A percentile compares a stretch with the other conserved stretches of the same genome.
Conservation (phyloP, 2,113 vertebrate species). For the Ammodytes dubius region DNA sequence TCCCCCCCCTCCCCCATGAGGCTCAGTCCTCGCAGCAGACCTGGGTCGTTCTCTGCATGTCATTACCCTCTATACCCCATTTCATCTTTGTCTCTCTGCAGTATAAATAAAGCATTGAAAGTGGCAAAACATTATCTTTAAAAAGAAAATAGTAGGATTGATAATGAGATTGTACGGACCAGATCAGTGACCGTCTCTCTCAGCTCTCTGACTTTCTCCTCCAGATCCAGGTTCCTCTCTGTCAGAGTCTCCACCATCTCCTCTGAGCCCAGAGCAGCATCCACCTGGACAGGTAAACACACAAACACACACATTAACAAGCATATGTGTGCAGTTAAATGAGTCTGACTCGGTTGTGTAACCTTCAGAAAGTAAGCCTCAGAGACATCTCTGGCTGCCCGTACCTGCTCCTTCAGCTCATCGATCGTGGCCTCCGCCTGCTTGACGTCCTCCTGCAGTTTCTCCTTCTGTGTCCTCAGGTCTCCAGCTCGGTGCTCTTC, state of each 20-base stretch:
- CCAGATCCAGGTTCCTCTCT: slow-evolving; percentile 94
- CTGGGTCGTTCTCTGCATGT: no score
- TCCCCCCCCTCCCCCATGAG: no score
- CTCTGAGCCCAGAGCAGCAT: slow-evolving; percentile 95
- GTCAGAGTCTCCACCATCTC: slow-evolving; percentile 99
- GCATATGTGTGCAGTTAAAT: background rate
- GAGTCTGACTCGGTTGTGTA: background rate
- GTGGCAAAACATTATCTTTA: no score
- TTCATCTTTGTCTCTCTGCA: no score
- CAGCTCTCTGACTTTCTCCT: slow-evolving; percentile 97
- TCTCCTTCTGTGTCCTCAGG: slow-evolving; percentile 93
- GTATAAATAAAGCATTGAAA: no score
- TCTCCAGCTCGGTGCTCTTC: slow-evolving; percentile 94
- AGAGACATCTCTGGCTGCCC: background rate
- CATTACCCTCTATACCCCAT: no score
- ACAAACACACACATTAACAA: background rate
- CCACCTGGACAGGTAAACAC: slow-evolving; percentile 86
- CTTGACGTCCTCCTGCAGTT: slow-evolving; percentile 91
- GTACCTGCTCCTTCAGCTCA: slow-evolving; percentile 97
- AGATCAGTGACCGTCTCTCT: slow-evolving; percentile 83
- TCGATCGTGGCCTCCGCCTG: slow-evolving; percentile 93
- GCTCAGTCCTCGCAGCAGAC: no score
- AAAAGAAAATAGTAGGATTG: background rate
- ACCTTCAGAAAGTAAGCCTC: background rate
- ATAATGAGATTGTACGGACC: slow-evolving; percentile 63